Evolutionary conservation across 2,888 invertebrate species (phyloP).

Genomic region (Sphaerophoria taeniata): DNA sequence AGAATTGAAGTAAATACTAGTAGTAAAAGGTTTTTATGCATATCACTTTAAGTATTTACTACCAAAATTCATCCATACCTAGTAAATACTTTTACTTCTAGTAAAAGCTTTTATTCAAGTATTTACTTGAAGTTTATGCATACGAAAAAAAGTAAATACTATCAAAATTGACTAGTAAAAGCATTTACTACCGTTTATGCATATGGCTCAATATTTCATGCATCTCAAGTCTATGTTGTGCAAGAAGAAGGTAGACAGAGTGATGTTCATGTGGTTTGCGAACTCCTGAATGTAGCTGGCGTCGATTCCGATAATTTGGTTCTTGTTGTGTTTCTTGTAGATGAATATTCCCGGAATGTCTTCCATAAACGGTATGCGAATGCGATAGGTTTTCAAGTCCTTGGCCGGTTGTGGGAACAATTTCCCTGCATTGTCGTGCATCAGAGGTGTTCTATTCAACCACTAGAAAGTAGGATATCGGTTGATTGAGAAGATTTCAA

Average conservation of each 20-base stretch:
- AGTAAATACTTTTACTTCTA: too few species aligned
- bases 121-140: too few species aligned
- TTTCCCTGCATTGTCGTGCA: background rate
- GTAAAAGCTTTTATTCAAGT: too few species aligned
- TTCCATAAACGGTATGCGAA: background rate
- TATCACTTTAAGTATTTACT: too few species aligned
- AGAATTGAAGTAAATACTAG: too few species aligned
- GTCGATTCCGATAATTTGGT: background rate
- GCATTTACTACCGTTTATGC: too few species aligned
- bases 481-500: background rate
- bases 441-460: background rate
- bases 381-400: background rate
- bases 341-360: background rate
- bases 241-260: background rate
- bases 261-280: background rate
- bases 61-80: too few species aligned
- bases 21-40: too few species aligned
- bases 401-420: background rate
- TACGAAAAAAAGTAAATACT: too few species aligned
- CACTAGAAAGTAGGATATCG: background rate
- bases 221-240: background rate
- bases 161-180: too few species aligned
- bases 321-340: background rate
- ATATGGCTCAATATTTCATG: too few species aligned
- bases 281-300: background rate